Percentiles rank a stretch among this genome's conserved stretches.
phyloP scores from a whole-genome alignment of 1,140 invertebrate species.

The Microplitis demolitor region DNA sequence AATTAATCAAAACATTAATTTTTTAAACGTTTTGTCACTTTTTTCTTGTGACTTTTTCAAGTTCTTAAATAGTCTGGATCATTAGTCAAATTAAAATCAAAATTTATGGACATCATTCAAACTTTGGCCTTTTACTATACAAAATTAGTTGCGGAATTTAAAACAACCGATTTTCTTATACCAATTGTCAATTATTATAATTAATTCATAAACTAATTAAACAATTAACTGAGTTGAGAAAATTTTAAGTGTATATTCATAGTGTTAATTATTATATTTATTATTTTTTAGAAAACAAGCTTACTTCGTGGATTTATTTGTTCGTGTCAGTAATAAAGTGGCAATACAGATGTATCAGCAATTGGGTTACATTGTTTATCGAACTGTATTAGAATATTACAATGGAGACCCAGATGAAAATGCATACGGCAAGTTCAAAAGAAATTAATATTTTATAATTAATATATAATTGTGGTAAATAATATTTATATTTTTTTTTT shows the following conservation, averaged over 20 bases:
- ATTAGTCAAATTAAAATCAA: too few relatives aligned
- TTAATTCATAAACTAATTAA: not conserved
- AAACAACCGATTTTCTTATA: not conserved
- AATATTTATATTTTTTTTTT: constrained; percentile 1
- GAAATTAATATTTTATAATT: constrained; percentile 4
- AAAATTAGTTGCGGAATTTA: not conserved
- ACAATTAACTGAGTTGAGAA: too few relatives aligned
- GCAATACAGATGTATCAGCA: constrained; percentile 98
- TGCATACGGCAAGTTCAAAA: constrained; percentile 84
- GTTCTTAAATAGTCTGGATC: too few relatives aligned
- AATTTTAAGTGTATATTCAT: too few relatives aligned
- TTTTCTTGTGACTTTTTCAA: too few relatives aligned
- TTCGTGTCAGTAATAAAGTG: constrained; percentile 94
- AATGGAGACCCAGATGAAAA: constrained; percentile 97
- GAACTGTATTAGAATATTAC: constrained; percentile 97
- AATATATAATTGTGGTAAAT: not conserved
- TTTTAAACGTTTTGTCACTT: too few relatives aligned
- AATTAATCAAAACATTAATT: too few relatives aligned
- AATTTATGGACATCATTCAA: too few relatives aligned
- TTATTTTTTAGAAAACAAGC: constrained; percentile 78
- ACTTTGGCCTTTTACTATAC: not conserved
- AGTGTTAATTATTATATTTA: constrained; percentile 6
- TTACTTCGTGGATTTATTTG: constrained; percentile 99
- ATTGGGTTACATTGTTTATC: constrained; percentile 96
- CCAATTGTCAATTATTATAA: not conserved